Evolutionary conservation across 2,113 vertebrate species (phyloP).

Genomic region (Gobiocypris rarus): DNA sequence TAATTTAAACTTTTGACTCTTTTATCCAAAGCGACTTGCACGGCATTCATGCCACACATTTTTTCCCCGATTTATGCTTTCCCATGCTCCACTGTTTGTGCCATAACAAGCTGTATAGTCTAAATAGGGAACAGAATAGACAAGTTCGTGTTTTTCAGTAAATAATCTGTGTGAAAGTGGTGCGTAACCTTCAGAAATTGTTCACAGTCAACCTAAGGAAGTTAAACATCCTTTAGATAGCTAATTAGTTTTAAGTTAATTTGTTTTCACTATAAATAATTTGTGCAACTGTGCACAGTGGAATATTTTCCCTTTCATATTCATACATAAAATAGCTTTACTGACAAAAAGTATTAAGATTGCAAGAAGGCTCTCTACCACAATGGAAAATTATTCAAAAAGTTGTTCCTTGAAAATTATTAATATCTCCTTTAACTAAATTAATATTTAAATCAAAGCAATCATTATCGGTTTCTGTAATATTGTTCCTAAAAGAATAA

Average conservation of each 20-base stretch:
- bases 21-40: not conserved
- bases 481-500: not conserved
- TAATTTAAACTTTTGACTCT: not conserved
- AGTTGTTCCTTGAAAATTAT: not conserved
- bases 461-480: not conserved
- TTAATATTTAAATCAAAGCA: not conserved
- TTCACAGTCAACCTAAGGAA: not conserved
- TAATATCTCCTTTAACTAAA: not conserved
- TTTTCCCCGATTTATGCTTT: no score
- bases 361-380: not conserved
- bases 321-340: not conserved
- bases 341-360: not conserved
- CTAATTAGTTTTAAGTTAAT: not conserved
- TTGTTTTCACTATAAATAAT: not conserved
- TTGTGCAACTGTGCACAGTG: not conserved
- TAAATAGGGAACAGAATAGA: not conserved
- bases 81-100: no score
- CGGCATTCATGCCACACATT: no score
- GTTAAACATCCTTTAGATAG: no score
- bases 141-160: not conserved
- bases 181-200: not conserved
- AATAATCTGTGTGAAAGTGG: not conserved
- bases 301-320: not conserved
- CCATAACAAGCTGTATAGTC: not conserved
- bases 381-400: not conserved